Evolutionary conservation across 2,113 vertebrate genomes (phyloP).

Genomic region (Muntiacus muntjak): DNA sequence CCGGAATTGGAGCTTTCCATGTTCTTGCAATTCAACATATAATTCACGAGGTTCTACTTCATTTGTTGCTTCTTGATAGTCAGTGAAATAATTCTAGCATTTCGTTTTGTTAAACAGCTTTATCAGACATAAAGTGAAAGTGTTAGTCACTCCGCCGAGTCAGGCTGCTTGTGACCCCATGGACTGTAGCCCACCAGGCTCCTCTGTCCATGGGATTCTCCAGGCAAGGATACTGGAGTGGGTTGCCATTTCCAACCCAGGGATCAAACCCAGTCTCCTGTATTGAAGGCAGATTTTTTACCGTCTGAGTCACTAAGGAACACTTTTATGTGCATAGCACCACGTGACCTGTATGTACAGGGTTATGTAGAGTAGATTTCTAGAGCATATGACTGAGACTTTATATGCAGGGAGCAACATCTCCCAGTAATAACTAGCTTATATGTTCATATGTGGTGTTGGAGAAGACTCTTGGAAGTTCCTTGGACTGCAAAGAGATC

Average conservation of each 20-base stretch:
- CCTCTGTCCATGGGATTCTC: neutral
- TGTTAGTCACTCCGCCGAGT: rapidly evolving
- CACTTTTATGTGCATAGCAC: rapidly evolving
- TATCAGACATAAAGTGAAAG: rapidly evolving
- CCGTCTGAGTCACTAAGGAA: neutral
- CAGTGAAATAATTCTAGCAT: neutral
- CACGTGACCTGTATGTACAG: neutral
- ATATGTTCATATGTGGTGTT: neutral
- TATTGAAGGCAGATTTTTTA: neutral
- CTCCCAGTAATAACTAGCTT: neutral
- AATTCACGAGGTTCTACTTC: neutral
- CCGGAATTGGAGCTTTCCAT: neutral
- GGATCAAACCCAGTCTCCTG: neutral
- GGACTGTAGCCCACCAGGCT: neutral
- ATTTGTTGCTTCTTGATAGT: neutral
- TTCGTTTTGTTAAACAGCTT: neutral
- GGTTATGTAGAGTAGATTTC: no score
- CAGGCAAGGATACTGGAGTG: neutral
- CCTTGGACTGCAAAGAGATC: neutral
- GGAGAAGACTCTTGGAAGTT: neutral
- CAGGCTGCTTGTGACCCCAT: neutral
- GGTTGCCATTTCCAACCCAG: neutral
- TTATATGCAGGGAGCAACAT: neutral
- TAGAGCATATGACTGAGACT: no score
- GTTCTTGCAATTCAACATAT: neutral